Evolutionary conservation across 2,113 vertebrate genomes (phyloP).

Genomic region (Aphyosemion australe): DNA sequence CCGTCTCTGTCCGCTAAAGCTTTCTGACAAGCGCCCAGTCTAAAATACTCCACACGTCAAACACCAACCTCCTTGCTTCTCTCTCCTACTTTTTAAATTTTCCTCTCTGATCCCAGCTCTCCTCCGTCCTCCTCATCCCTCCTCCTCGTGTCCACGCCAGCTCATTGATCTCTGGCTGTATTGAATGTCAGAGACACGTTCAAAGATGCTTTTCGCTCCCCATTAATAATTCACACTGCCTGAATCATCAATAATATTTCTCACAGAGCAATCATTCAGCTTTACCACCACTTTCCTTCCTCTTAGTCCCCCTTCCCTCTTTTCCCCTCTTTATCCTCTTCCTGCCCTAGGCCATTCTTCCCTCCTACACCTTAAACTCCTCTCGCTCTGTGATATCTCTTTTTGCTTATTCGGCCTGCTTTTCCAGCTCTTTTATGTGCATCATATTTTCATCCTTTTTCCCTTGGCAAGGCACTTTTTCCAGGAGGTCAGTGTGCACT

Average conservation of each 20-base stretch:
- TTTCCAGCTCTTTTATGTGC: conserved; percentile 53
- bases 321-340: conserved; percentile 59
- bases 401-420: conserved; percentile 69
- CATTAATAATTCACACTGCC: conserved; percentile 84
- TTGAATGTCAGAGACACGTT: conserved; percentile 84
- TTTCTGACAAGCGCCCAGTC: conserved; percentile 47
- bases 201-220: conserved; percentile 78
- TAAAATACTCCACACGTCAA: conserved; percentile 47
- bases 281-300: conserved; percentile 68
- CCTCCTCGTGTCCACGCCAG: conserved; percentile 63
- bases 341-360: conserved; percentile 57
- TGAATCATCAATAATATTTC: conserved; percentile 86
- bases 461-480: conserved; percentile 54
- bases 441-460: conserved; percentile 59
- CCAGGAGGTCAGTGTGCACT: conserved; percentile 29
- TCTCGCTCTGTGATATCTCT: conserved; percentile 56
- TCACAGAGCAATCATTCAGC: conserved; percentile 81
- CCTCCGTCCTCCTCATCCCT: conserved; percentile 42
- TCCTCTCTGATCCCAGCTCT: conserved; percentile 14
- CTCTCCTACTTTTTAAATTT: neutral
- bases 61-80: conserved; percentile 24
- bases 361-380: conserved; percentile 55
- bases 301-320: conserved; percentile 30
- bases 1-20: conserved; percentile 36
- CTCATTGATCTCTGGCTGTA: conserved; percentile 81